phyloP scores from a whole-genome alignment of 2,113 vertebrate genomes.

The Pseudopodoces humilis region DNA sequence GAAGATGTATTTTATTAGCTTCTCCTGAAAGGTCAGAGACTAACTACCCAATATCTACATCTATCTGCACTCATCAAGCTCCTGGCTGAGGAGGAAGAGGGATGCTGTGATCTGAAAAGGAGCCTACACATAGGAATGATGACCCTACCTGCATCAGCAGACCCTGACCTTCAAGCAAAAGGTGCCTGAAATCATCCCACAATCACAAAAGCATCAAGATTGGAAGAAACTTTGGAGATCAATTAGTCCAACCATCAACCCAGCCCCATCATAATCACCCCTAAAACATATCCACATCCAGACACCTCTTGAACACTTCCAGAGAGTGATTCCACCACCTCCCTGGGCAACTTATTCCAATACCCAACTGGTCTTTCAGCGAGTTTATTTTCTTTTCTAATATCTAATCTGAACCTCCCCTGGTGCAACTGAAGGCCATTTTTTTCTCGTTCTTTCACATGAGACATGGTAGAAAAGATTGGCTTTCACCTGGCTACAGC shows the following conservation, averaged over 20 bases:
- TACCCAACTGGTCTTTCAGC: neutral
- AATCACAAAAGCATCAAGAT: neutral
- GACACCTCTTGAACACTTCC: neutral
- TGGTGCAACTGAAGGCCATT: neutral
- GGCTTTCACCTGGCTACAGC: no score
- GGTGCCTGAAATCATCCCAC: neutral
- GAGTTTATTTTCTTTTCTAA: neutral
- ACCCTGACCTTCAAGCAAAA: neutral
- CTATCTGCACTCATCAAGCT: neutral
- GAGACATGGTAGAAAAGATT: neutral
- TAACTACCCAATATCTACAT: neutral
- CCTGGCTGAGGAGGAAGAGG: neutral
- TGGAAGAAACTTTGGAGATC: neutral
- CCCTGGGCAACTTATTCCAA: neutral
- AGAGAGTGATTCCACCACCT: neutral
- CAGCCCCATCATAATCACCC: neutral
- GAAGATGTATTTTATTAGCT: neutral
- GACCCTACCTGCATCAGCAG: neutral
- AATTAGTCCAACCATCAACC: neutral
- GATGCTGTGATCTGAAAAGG: neutral
- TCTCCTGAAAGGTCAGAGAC: neutral
- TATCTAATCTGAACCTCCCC: neutral
- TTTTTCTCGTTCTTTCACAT: neutral
- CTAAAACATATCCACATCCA: neutral
- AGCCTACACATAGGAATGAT: rapidly evolving